Conservation (phyloP, 2,888 invertebrate genomes). For the Drosophila barbarae region DNA sequence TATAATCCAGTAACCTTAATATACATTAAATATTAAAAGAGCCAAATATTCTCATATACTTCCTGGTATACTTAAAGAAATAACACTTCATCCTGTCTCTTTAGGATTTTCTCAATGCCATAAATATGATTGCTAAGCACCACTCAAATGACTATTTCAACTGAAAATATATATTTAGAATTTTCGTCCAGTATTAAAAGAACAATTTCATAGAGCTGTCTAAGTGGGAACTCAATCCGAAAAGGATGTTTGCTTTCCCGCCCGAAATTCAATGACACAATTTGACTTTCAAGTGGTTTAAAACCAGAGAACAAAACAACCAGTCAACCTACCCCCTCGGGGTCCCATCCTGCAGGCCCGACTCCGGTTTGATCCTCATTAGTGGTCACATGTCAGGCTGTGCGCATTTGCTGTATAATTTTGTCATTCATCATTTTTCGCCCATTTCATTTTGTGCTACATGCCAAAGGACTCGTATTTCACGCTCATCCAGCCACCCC, state of each 20-base stretch:
- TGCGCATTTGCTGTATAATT: slow-evolving; percentile 72
- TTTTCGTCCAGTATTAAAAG: neutral
- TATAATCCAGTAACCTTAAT: slow-evolving; percentile 21
- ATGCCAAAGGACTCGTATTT: slow-evolving; percentile 67
- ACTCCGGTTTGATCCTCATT: slow-evolving; percentile 69
- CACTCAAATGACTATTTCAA: neutral
- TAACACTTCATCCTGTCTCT: neutral
- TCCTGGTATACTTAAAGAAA: neutral
- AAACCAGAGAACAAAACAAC: slow-evolving; percentile 30
- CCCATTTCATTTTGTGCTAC: slow-evolving; percentile 64
- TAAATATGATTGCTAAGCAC: neutral
- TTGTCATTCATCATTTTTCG: slow-evolving; percentile 74
- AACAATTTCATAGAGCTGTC: neutral
- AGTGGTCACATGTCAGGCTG: slow-evolving; percentile 72
- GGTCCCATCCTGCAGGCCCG: slow-evolving; percentile 12
- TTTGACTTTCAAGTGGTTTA: slow-evolving; percentile 66
- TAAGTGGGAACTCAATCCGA: slow-evolving; percentile 26
- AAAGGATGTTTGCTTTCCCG: slow-evolving; percentile 33
- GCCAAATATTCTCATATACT: neutral
- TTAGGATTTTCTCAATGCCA: neutral
- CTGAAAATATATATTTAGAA: no score
- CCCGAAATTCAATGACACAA: slow-evolving; percentile 63
- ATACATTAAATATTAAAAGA: no score
- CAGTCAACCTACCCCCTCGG: slow-evolving; percentile 24
- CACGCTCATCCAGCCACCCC: slow-evolving; percentile 35